Conservation (phyloP, 1,140 invertebrate genomes). For the Aethina tumida region DNA sequence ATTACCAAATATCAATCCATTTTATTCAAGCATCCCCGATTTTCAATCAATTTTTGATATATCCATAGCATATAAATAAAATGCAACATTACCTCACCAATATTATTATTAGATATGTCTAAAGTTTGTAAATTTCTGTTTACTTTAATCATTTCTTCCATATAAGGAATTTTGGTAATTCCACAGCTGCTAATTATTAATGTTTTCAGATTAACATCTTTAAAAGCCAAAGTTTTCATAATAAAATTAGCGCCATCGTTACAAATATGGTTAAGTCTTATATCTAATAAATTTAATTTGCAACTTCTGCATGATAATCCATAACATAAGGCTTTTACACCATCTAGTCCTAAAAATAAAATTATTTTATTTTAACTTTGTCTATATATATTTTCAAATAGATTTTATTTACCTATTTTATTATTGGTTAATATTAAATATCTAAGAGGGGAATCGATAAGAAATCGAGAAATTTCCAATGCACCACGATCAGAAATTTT, state of each 20-base stretch:
- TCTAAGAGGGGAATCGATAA: constrained; percentile 3
- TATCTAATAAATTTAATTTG: constrained; percentile 6
- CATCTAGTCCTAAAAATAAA: constrained; percentile 11
- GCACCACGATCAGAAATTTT: constrained; percentile 12
- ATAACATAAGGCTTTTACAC: constrained; percentile 9
- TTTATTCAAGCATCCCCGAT: no score
- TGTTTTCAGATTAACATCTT: constrained; percentile 2
- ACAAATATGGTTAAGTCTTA: constrained; percentile 10
- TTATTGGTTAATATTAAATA: constrained; percentile 11
- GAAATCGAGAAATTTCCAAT: constrained; percentile 9
- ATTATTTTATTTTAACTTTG: neutral
- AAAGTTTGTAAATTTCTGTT: constrained; percentile 6
- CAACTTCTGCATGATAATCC: constrained; percentile 2
- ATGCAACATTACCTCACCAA: constrained; percentile 8
- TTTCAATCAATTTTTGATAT: no score
- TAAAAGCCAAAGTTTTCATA: neutral
- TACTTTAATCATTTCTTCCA: constrained; percentile 3
- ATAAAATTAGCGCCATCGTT: constrained; percentile 7
- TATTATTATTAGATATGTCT: constrained; percentile 13
- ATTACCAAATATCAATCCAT: no score
- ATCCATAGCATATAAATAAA: no score
- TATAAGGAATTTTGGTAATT: constrained; percentile 5
- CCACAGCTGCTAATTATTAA: constrained; percentile 9
- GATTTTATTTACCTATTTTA: constrained; percentile 9
- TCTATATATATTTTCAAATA: neutral